phyloP scores from a whole-genome alignment of 2,113 vertebrate genomes.

The Trichomycterus rosablanca region DNA sequence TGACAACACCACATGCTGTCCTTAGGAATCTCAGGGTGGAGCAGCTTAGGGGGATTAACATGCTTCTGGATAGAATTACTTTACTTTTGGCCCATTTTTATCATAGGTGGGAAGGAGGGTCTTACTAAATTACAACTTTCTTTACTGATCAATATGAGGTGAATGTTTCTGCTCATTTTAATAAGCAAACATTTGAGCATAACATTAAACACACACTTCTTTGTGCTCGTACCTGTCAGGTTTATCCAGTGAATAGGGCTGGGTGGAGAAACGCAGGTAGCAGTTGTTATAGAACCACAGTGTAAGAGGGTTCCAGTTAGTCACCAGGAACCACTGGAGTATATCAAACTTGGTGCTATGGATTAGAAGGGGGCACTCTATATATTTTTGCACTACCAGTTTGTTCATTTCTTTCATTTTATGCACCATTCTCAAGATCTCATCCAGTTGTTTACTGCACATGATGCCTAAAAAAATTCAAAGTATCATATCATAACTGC shows the following conservation, averaged over 20 bases:
- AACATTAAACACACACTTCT: too few species aligned
- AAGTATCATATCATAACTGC: not conserved
- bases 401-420: constrained; percentile 63
- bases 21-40: constrained; percentile 67
- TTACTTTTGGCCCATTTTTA: too few species aligned
- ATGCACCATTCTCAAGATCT: constrained; percentile 75
- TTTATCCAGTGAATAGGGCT: constrained; percentile 75
- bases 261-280: constrained; percentile 88
- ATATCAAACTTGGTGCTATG: constrained; percentile 87
- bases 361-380: constrained; percentile 81
- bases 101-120: too few species aligned
- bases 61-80: constrained; percentile 81
- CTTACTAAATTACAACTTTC: too few species aligned
- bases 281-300: constrained; percentile 86
- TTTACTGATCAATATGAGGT: too few species aligned
- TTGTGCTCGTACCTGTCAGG: constrained; percentile 84
- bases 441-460: constrained; percentile 75
- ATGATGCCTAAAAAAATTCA: constrained; percentile 70
- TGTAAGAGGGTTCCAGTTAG: constrained; percentile 87
- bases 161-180: too few species aligned
- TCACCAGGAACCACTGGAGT: constrained; percentile 91
- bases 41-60: constrained; percentile 59
- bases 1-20: constrained; percentile 85
- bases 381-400: constrained; percentile 92
- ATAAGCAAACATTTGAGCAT: too few species aligned